Base-by-base conservation (phyloP, 2,888 invertebrate genomes). In the Octodonta nipae region DNA sequence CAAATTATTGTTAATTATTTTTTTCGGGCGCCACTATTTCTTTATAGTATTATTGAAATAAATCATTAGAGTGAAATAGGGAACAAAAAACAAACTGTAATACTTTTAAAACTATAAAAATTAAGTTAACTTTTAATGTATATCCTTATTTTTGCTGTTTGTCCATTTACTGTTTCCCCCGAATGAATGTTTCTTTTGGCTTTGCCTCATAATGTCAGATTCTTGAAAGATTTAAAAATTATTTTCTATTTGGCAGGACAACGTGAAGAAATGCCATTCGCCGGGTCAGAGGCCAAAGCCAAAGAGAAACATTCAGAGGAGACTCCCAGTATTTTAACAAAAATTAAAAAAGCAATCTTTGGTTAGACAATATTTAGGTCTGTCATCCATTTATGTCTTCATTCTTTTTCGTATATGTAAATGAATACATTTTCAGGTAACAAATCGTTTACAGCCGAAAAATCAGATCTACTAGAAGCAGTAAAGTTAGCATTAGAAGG, bases 341-440 rank as follows among this genome's bases (percentile, higher is more conserved):
- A 68, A 60, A 68, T 75, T 49, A 74, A 73, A 60, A 66, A 58
- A 49, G 72, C 71, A 15, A 65, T 74, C 46, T 73, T 73, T 53
- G 73, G 73, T 50, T 73, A 63, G 60, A 29, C 10, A 16, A 33
- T 16, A 22, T 8, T 8, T 14, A 13, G 26, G 27, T 29, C n/a
- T n/a, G n/a, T 35, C 17, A 33, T 36, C 17, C 32, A 13, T 15
- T 30, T 17, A n/a, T 14, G 20, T 32, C 28, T 22, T 31, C 8
- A 13, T n/a, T n/a, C n/a, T n/a, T n/a, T n/a, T n/a, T n/a, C n/a
- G n/a, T n/a, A n/a, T n/a, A n/a, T n/a, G n/a, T n/a, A n/a, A n/a
- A n/a, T n/a, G n/a, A n/a, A n/a, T n/a, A 3, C 27, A 17, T 31
- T 27, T 35, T 31, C 14, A 33, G 22, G 22, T 4, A 11, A 11